Conservation (phyloP, 2,888 invertebrate species). For the Baccha elongata region DNA sequence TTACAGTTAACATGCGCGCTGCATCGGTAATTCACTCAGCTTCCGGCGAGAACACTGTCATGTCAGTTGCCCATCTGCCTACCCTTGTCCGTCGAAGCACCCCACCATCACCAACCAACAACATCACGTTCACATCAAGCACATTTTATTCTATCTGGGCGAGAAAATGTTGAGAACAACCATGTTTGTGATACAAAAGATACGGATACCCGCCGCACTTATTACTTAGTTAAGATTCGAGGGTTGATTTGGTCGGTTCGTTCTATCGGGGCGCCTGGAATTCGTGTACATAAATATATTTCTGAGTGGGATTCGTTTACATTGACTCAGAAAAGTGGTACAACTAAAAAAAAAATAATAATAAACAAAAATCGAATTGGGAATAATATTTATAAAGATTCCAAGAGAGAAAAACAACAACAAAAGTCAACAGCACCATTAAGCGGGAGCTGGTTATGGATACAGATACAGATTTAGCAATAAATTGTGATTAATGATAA, state of each 20-base stretch:
- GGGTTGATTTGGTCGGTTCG: slow-evolving; percentile 70
- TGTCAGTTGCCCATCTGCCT: slow-evolving; percentile 64
- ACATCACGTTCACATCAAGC: slow-evolving; percentile 44
- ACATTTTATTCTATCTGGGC: slow-evolving; percentile 71
- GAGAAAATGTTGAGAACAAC: slow-evolving; percentile 72
- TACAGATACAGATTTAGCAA: slow-evolving; percentile 35
- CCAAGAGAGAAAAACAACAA: slow-evolving; percentile 12
- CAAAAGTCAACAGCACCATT: slow-evolving; percentile 33
- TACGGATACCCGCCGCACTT: slow-evolving; percentile 67
- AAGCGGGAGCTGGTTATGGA: slow-evolving; percentile 25
- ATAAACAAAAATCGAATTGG: slow-evolving; percentile 23
- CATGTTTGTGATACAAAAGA: slow-evolving; percentile 66
- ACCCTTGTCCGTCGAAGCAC: slow-evolving; percentile 30
- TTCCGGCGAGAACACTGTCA: slow-evolving; percentile 70
- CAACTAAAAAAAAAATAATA: slow-evolving; percentile 15
- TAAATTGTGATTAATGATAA: slow-evolving; percentile 43
- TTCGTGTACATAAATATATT: slow-evolving; percentile 9
- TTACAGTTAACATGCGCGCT: slow-evolving; percentile 50
- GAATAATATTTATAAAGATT: slow-evolving; percentile 30
- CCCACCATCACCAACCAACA: slow-evolving; percentile 21
- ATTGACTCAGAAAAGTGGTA: not conserved
- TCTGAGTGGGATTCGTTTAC: slow-evolving; percentile 39
- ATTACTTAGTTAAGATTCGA: slow-evolving; percentile 63
- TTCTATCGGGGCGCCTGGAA: slow-evolving; percentile 19
- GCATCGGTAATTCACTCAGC: slow-evolving; percentile 58